Base-by-base conservation (phyloP, 2,113 vertebrate species). In the Edolisoma coerulescens region DNA sequence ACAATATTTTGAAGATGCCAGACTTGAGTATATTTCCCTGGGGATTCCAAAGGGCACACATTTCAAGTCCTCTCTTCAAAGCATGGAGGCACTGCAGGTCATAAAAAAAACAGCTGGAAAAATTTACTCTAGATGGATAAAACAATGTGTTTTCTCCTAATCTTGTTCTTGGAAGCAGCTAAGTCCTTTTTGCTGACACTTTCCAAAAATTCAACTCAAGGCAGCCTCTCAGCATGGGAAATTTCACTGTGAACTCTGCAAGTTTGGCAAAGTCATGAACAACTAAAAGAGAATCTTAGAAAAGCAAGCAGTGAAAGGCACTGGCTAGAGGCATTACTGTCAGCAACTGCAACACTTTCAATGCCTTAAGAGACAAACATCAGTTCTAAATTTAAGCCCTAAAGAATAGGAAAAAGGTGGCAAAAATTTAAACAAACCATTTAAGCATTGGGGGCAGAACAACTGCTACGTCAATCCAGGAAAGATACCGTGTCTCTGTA, bases 151-250 rank as follows among this genome's bases (percentile, higher is more conserved):
- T 95, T 96, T 92, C 88, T 84, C 90, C 83, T 92, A 86, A 93
- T 95, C 90, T 96, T 89, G 71, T 92, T 96, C 88, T 96, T 96
- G 96, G 93, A 94, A 96, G 85, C 86, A 79, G 88, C 92, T 78
- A 74, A 86, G 32, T 71, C 83, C 41, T 92, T 96, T 95, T 93
- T 96, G 93, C 95, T 96, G 92, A 96, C 93, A 90, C 95, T 86
- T 92, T 88, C 67, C 67, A 96, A 95, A 97, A 95, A 92, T 89
- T 90, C 83, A 87, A 53, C 79, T 79, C 1, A 2, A 71, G 80
- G 90, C 93, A 74, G 92, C 37, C 61, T 92, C 90, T 84, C 95
- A 77, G 93, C 95, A 96, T 97, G 96, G 93, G 96, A 97, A 96
- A 92, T 93, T 95, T 93, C 90, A 92, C 76, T 52, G 73, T 68